Evolutionary conservation across 2,797 vertebrate genomes (phyloP).

Genomic region (Clarias fuscus): DNA sequence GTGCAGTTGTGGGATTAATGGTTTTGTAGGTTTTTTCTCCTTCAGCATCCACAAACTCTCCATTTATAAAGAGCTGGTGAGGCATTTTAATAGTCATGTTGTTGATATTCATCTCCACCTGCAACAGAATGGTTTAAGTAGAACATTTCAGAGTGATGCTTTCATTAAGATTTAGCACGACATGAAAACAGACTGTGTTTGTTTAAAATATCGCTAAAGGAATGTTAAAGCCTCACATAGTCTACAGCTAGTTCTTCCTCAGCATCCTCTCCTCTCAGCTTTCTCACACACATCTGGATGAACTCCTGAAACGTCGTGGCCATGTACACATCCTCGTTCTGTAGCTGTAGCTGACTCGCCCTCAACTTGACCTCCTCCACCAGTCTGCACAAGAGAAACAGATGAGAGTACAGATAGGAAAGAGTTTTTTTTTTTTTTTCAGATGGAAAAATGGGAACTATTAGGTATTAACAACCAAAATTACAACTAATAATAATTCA

Average conservation of each 20-base stretch:
- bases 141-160: neutral
- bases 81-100: conserved; percentile 82
- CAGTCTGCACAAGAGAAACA: conserved; percentile 66
- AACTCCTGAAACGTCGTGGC: conserved; percentile 85
- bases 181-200: neutral
- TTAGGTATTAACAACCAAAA: neutral
- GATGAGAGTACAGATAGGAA: neutral
- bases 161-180: neutral
- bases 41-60: conserved; percentile 82
- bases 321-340: conserved; percentile 90
- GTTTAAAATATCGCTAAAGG: neutral
- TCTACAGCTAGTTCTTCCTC: conserved; percentile 75
- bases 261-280: conserved; percentile 78
- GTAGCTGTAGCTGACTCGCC: conserved; percentile 76
- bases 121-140: conserved; percentile 11
- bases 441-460: neutral
- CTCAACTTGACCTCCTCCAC: conserved; percentile 86
- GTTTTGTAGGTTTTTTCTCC: conserved; percentile 80
- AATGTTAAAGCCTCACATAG: conserved; percentile 70
- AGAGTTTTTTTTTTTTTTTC: neutral
- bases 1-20: conserved; percentile 83
- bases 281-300: conserved; percentile 84
- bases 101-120: conserved; percentile 82
- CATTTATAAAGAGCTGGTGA: conserved; percentile 86
- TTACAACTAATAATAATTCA: neutral